Percentiles rank a stretch among this genome's conserved stretches.
phyloP scores from a whole-genome alignment of 2,888 invertebrate genomes.

The Tinea semifulvella region DNA sequence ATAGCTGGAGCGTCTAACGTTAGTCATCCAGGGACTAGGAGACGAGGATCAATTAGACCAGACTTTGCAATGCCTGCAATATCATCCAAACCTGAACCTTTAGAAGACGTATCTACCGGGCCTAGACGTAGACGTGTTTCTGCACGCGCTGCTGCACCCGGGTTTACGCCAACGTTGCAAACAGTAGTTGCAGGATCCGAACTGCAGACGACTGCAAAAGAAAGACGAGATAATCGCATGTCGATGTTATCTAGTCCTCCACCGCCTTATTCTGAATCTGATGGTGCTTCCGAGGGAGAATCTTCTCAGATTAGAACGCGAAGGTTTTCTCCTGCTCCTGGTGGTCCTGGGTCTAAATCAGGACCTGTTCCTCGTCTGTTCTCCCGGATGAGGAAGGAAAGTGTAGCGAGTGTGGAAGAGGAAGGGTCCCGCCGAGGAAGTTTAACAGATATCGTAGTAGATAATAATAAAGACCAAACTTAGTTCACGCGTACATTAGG shows the following conservation, averaged over 20 bases:
- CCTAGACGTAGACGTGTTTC: conserved; percentile 50
- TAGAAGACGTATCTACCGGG: conserved; percentile 33
- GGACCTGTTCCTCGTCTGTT: conserved; percentile 55
- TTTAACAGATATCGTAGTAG: conserved; percentile 59
- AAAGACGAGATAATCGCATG: conserved; percentile 55
- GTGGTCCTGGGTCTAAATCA: conserved; percentile 33
- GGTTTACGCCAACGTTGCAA: conserved; percentile 54
- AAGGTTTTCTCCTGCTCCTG: conserved; percentile 53
- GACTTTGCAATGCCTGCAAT: conserved; percentile 38
- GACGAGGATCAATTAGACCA: conserved; percentile 44
- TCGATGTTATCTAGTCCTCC: conserved; percentile 45
- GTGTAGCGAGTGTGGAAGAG: conserved; percentile 32
- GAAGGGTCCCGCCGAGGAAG: conserved; percentile 49
- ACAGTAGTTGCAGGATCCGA: conserved; percentile 58
- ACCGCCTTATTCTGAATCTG: conserved; percentile 50
- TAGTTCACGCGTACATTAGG: conserved; percentile 24
- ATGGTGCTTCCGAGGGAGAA: conserved; percentile 26
- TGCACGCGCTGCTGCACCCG: conserved; percentile 46
- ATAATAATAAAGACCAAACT: conserved; percentile 57
- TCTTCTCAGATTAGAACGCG: conserved; percentile 37
- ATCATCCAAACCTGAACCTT: conserved; percentile 31
- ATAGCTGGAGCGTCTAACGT: conserved; percentile 27
- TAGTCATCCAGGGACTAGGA: conserved; percentile 27
- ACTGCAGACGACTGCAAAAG: conserved; percentile 48
- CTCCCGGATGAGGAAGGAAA: conserved; percentile 51